A percentile compares a stretch with the other conserved stretches of the same genome.
Conservation (phyloP, 2,113 vertebrate species). For the Tricholaema leucomelas region DNA sequence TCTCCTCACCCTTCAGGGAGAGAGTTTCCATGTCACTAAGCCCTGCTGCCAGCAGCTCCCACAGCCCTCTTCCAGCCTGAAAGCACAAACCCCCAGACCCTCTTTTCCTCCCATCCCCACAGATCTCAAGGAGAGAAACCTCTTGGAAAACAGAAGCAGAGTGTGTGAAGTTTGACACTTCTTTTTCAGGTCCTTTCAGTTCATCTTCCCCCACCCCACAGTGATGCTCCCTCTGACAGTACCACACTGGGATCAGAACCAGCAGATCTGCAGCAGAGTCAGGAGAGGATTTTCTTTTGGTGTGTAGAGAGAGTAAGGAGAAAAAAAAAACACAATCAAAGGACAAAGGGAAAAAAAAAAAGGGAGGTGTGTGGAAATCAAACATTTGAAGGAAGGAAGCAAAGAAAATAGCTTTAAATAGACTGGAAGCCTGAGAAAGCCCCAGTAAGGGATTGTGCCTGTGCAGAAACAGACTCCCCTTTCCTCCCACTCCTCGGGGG, state of each 20-base stretch:
- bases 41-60: neutral
- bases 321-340: neutral
- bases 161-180: conserved; percentile 10
- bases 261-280: conserved; percentile 40
- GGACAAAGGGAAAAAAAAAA: neutral
- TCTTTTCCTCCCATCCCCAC: neutral
- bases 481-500: conserved; percentile 11
- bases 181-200: conserved; percentile 34
- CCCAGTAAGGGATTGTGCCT: neutral
- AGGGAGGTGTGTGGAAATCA: neutral
- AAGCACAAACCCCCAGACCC: conserved; percentile 1
- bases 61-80: conserved; percentile 1
- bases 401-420: neutral
- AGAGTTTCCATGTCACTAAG: neutral
- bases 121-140: neutral
- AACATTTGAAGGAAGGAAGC: conserved; percentile 19
- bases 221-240: conserved; percentile 42
- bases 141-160: conserved; percentile 66
- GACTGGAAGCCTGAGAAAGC: conserved; percentile 3
- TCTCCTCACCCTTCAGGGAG: neutral
- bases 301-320: neutral
- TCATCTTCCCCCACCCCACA: conserved; percentile 6
- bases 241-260: conserved; percentile 48
- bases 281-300: conserved; percentile 32
- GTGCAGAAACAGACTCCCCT: neutral